Conservation (phyloP, 2,888 invertebrate species). For the Diogma glabrata region DNA sequence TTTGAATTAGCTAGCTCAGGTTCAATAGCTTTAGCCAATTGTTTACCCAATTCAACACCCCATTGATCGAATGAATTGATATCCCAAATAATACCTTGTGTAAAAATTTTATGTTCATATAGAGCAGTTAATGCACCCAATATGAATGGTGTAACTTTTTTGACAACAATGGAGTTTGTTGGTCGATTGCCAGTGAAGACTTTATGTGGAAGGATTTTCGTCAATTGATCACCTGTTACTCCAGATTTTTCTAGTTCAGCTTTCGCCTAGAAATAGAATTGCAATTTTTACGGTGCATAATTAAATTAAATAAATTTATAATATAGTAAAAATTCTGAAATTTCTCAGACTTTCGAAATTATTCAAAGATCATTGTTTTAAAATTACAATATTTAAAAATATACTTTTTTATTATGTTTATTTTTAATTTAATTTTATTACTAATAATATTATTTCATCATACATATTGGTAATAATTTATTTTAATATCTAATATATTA, state of each 20-base stretch:
- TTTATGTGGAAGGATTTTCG: slow-evolving; percentile 85
- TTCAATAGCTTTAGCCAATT: slow-evolving; percentile 96
- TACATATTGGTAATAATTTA: no score
- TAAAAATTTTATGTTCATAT: slow-evolving; percentile 99
- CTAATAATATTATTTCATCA: no score
- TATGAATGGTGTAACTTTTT: slow-evolving; percentile 83
- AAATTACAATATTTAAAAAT: no score
- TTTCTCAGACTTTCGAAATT: no score
- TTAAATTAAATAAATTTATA: no score
- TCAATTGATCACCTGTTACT: slow-evolving; percentile 56
- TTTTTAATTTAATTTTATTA: no score
- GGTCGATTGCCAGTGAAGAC: slow-evolving; percentile 95
- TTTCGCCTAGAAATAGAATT: no score
- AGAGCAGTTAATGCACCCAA: slow-evolving; percentile 89
- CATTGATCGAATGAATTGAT: slow-evolving; percentile 99
- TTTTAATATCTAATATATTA: no score
- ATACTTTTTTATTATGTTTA: no score
- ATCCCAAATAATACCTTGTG: slow-evolving; percentile 97
- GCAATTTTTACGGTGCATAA: no score
- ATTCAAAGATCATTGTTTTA: no score
- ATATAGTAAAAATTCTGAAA: no score
- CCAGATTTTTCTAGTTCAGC: slow-evolving; percentile 72
- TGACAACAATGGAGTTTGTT: slow-evolving; percentile 90
- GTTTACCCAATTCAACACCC: slow-evolving; percentile 99
- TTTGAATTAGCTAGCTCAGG: slow-evolving; percentile 67